Conservation (phyloP, 2,888 invertebrate species). For the Dolichomitus sp. region DNA sequence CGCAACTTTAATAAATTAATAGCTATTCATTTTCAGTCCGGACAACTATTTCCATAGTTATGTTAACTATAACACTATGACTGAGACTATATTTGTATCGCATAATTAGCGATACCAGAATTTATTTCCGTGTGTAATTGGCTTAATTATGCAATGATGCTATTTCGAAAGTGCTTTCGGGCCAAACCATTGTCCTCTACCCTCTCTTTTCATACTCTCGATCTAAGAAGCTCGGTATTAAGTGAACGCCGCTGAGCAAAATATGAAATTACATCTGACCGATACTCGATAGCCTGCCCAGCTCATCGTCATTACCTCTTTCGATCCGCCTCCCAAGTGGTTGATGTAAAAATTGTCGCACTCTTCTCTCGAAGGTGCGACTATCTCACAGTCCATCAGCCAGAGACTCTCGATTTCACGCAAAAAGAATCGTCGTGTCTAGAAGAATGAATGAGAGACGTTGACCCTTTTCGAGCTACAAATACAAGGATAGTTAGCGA, state of each 20-base stretch:
- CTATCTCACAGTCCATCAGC: constrained; percentile 4
- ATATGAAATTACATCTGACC: constrained; percentile 56
- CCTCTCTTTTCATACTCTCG: constrained; percentile 13
- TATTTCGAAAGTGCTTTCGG: constrained; percentile 46
- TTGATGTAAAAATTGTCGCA: constrained; percentile 4
- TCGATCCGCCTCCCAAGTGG: constrained; percentile 64
- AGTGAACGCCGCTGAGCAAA: neutral
- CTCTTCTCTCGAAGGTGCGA: constrained; percentile 19
- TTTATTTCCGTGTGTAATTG: neutral
- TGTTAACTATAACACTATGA: too few species aligned
- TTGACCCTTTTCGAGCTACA: neutral
- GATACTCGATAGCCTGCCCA: constrained; percentile 47
- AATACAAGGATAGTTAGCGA: neutral
- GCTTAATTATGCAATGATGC: constrained; percentile 2
- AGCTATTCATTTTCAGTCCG: too few species aligned
- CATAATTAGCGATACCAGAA: too few species aligned
- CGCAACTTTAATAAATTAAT: too few species aligned
- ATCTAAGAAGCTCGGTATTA: constrained; percentile 30
- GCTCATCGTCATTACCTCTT: constrained; percentile 48
- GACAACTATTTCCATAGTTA: too few species aligned
- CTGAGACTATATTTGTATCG: too few species aligned
- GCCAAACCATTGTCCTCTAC: constrained; percentile 46
- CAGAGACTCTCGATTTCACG: constrained; percentile 42
- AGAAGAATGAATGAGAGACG: neutral
- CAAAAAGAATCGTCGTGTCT: neutral